Evolutionary conservation across 35 echinoderm and acorn worm genomes (phyloP).

Genomic region (Holothuria glaberrima): DNA sequence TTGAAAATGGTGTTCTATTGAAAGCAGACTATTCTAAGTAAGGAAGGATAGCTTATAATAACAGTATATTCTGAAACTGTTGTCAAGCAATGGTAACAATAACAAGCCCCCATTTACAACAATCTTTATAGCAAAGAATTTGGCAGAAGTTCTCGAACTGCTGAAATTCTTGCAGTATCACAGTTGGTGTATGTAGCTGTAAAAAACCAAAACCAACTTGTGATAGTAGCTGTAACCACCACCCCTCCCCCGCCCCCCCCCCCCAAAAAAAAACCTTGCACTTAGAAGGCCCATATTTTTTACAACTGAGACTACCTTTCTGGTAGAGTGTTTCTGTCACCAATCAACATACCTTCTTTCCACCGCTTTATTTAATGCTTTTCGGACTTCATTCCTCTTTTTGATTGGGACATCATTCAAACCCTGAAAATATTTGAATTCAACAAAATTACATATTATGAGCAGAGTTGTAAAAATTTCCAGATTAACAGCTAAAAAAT

Average conservation of each 20-base stretch:
- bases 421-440: constrained; percentile 52
- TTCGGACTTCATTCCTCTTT: constrained; percentile 84
- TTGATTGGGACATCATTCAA: constrained; percentile 80
- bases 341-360: constrained; percentile 81
- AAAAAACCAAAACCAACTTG: not conserved
- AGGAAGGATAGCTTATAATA: too few relatives aligned
- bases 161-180: not conserved
- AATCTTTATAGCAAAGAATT: too few relatives aligned
- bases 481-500: not conserved
- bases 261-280: too few relatives aligned
- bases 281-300: not conserved
- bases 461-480: not conserved
- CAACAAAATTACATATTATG: not conserved
- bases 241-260: too few relatives aligned
- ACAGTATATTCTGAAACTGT: too few relatives aligned
- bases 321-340: too few relatives aligned
- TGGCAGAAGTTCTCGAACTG: not conserved
- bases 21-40: too few relatives aligned
- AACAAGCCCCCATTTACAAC: too few relatives aligned
- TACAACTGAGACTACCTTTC: too few relatives aligned
- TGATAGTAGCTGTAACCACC: too few relatives aligned
- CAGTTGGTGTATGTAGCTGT: not conserved
- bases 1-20: too few relatives aligned
- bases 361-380: constrained; percentile 76
- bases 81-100: too few relatives aligned